A percentile compares a stretch with the other conserved stretches of the same genome.
These are phyloP conservation scores for Phylloscopus whistleri DNA, from an alignment of 2,113 vertebrate species.

Conservation along the genomic window DNA sequence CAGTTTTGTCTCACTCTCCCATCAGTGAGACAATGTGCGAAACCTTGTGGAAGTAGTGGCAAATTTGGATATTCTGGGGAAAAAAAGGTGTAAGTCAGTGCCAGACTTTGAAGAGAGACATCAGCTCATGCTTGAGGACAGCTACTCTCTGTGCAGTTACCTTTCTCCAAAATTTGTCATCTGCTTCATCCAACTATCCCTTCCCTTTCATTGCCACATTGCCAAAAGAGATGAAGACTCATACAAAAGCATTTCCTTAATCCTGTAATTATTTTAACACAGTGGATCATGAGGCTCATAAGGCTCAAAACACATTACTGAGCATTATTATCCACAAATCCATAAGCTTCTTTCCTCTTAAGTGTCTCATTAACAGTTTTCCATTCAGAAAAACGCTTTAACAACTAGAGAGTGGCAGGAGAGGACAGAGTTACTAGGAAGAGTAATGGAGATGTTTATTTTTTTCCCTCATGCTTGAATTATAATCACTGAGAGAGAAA, in stretches of 20 bases:
- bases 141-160: not conserved
- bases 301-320: not conserved
- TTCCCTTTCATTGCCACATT: not conserved
- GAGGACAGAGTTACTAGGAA: not conserved
- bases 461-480: not conserved
- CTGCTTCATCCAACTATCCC: not conserved
- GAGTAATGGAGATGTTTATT: not conserved
- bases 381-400: not conserved
- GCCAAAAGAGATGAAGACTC: not conserved
- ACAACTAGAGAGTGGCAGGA: fast-evolving
- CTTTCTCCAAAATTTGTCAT: not conserved
- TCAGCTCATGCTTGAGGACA: not conserved
- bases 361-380: not conserved
- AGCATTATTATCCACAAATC: not conserved
- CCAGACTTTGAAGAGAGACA: not conserved
- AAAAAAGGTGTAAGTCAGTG: not conserved
- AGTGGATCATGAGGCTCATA: not conserved
- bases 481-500: not conserved
- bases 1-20: not conserved
- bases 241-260: not conserved
- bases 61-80: not conserved
- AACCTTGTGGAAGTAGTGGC: not conserved
- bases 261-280: not conserved
- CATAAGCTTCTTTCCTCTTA: not conserved
- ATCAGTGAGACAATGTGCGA: not conserved